Percentiles rank a stretch among this genome's conserved stretches.
Conservation (phyloP, 1,140 invertebrate genomes). For the Eriosoma lanigerum region DNA sequence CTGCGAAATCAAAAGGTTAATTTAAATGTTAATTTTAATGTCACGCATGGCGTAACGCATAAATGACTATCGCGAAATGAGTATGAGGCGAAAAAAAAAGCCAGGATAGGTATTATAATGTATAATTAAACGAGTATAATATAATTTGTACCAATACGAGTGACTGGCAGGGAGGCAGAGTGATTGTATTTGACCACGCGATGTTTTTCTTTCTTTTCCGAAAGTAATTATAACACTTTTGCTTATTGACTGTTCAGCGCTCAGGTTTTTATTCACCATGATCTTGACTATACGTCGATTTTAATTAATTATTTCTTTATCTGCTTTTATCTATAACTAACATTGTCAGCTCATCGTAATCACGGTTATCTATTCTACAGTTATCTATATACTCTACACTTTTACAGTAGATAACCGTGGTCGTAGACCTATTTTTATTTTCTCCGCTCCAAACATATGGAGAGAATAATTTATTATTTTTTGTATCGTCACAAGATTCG, state of each 20-base stretch:
- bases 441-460: too few relatives aligned
- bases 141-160: too few relatives aligned
- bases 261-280: background rate
- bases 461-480: too few relatives aligned
- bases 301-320: slow-evolving; percentile 13
- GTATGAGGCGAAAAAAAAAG: background rate
- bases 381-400: too few relatives aligned
- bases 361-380: too few relatives aligned
- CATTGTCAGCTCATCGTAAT: too few relatives aligned
- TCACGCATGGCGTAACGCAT: slow-evolving; percentile 4
- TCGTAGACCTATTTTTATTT: too few relatives aligned
- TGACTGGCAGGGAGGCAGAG: background rate
- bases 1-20: slow-evolving; percentile 39
- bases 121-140: background rate
- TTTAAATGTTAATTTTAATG: too few relatives aligned
- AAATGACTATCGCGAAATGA: too few relatives aligned
- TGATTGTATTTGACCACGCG: slow-evolving; percentile 1
- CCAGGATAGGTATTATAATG: background rate
- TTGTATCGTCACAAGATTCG: too few relatives aligned
- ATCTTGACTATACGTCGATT: background rate
- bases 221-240: slow-evolving; percentile 21
- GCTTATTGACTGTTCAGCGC: background rate
- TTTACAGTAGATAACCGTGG: too few relatives aligned
- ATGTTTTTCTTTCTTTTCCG: background rate
- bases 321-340: too few relatives aligned